phyloP scores from a whole-genome alignment of 2,113 vertebrate genomes.

The Nycticorax nycticorax region DNA sequence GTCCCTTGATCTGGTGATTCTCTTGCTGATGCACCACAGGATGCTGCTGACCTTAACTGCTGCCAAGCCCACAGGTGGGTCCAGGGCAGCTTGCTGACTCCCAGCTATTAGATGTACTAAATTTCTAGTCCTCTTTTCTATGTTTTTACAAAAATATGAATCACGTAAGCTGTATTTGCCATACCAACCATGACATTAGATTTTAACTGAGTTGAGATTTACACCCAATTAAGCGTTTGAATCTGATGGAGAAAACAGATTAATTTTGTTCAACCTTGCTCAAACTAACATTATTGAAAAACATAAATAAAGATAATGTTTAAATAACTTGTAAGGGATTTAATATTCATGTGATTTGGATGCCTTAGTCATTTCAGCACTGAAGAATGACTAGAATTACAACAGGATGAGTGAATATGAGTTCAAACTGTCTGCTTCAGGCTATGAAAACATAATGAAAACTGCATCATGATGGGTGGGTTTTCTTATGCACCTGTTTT shows the following conservation, averaged over 20 bases:
- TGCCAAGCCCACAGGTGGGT: not conserved
- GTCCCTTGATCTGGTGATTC: not conserved
- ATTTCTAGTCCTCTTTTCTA: not conserved
- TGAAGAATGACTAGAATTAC: not conserved
- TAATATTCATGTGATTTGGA: not conserved
- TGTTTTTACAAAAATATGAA: not conserved
- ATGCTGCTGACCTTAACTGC: not conserved
- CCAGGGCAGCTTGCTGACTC: not conserved
- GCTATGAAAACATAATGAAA: not conserved
- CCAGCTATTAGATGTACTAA: not conserved
- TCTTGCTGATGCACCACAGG: not conserved
- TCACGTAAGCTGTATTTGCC: not conserved
- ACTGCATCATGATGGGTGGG: not conserved
- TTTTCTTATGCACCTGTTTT: not conserved
- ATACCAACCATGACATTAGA: not conserved
- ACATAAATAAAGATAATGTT: not conserved
- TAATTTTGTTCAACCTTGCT: not conserved
- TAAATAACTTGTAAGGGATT: not conserved
- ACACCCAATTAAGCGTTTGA: not conserved
- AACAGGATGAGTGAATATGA: not conserved
- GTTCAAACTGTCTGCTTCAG: not conserved
- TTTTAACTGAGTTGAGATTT: not conserved
- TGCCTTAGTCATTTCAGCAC: not conserved
- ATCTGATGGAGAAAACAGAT: not conserved
- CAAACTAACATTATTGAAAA: not conserved